phyloP scores from a whole-genome alignment of 2,797 vertebrate genomes.

The Acipenser ruthenus region DNA sequence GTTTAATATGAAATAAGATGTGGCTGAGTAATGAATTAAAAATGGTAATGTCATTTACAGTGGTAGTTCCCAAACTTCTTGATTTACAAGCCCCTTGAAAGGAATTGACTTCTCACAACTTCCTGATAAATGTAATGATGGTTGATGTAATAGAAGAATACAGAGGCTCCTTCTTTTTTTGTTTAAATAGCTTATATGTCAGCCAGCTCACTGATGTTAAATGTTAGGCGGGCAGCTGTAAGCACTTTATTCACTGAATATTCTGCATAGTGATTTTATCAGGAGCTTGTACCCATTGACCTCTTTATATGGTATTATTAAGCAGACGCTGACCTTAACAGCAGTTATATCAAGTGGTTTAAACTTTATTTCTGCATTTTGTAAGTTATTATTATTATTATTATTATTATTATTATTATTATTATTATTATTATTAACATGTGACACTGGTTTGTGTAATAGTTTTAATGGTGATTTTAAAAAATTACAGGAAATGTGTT shows the following conservation, averaged over 20 bases:
- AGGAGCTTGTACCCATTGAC: no score
- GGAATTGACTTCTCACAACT: slow-evolving; percentile 46
- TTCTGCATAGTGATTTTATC: neutral
- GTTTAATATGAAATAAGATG: slow-evolving; percentile 15
- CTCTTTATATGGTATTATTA: no score
- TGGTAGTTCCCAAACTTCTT: slow-evolving; percentile 24
- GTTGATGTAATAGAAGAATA: slow-evolving; percentile 29
- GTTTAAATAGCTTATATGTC: slow-evolving; percentile 32
- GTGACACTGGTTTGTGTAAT: no score
- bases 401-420: no score
- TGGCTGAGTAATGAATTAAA: slow-evolving; percentile 17
- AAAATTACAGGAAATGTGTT: no score
- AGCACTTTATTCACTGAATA: slow-evolving; percentile 13
- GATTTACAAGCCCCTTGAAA: slow-evolving; percentile 47
- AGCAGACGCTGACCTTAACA: no score
- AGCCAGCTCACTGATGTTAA: neutral
- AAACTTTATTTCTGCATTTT: no score
- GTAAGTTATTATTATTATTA: no score
- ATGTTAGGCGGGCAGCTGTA: slow-evolving; percentile 9
- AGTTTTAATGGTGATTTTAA: no score
- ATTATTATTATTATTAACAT: no score
- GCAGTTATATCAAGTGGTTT: no score
- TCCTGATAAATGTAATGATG: slow-evolving; percentile 45
- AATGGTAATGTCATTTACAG: slow-evolving; percentile 47
- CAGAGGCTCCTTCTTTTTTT: slow-evolving; percentile 29